Evolutionary conservation across 2,113 vertebrate genomes (phyloP).

Genomic region (Thalassoma bifasciatum): DNA sequence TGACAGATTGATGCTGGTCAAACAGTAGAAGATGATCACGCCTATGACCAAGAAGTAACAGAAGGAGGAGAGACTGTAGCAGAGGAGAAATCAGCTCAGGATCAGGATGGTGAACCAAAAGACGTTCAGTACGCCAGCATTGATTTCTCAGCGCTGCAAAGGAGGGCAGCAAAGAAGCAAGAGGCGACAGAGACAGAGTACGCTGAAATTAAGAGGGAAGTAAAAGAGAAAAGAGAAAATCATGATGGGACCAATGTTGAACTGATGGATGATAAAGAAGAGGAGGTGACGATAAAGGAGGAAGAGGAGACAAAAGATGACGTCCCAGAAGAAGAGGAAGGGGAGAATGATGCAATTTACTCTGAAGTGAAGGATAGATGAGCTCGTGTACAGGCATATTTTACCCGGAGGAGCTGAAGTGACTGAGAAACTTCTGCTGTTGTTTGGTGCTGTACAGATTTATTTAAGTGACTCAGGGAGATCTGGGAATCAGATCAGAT

Average conservation of each 20-base stretch:
- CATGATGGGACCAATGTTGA: neutral
- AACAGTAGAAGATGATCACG: slow-evolving; percentile 29
- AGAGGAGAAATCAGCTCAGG: neutral
- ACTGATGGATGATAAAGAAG: slow-evolving; percentile 21
- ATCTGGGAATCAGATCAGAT: too few species aligned
- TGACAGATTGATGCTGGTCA: slow-evolving; percentile 39
- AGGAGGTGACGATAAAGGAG: slow-evolving; percentile 1
- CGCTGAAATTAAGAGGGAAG: slow-evolving; percentile 67
- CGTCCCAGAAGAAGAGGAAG: slow-evolving; percentile 20
- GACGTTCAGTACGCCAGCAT: slow-evolving; percentile 76
- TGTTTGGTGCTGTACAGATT: too few species aligned
- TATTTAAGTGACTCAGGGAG: too few species aligned
- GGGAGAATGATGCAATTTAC: slow-evolving; percentile 38
- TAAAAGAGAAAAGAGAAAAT: neutral
- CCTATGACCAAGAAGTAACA: neutral
- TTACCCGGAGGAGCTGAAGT: too few species aligned
- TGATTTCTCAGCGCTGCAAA: slow-evolving; percentile 68
- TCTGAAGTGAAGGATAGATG: slow-evolving; percentile 44
- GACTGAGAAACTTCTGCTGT: too few species aligned
- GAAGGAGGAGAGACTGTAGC: neutral
- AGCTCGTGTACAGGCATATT: neutral
- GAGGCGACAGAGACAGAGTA: slow-evolving; percentile 62
- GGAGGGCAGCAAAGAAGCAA: neutral
- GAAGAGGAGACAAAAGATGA: neutral
- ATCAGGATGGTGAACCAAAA: neutral